phyloP scores from a whole-genome alignment of 2,113 vertebrate genomes.

The Protobothrops flavoviridis region DNA sequence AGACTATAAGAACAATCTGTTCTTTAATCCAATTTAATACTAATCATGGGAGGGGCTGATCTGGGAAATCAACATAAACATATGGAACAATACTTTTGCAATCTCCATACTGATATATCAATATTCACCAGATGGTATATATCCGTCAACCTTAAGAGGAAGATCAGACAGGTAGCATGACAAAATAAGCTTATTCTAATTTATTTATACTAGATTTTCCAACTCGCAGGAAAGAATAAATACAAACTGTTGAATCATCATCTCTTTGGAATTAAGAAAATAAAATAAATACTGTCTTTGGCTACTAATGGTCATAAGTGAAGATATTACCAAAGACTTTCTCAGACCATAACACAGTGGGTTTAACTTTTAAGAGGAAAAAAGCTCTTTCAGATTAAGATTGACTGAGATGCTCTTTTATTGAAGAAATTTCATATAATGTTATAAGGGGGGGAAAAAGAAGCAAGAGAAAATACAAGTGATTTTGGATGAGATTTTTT shows the following conservation, averaged over 20 bases:
- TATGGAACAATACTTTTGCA: background rate
- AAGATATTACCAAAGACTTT: background rate
- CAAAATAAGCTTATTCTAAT: background rate
- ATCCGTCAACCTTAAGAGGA: background rate
- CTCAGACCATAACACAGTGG: background rate
- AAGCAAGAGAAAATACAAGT: background rate
- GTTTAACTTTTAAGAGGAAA: background rate
- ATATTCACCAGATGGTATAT: background rate
- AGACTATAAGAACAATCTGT: background rate
- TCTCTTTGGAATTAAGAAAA: background rate
- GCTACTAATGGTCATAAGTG: background rate
- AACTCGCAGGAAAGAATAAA: background rate
- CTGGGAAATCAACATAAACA: background rate
- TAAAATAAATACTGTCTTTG: background rate
- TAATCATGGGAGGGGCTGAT: background rate
- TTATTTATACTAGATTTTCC: background rate
- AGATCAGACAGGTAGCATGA: background rate
- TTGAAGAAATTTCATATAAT: background rate
- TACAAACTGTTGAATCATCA: background rate
- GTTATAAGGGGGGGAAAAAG: background rate
- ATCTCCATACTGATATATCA: background rate
- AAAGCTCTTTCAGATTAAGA: background rate
- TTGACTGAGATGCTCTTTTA: background rate
- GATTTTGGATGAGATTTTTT: too few species aligned
- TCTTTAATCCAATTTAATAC: background rate